Base-by-base conservation (phyloP, 2,113 vertebrate species). In the Astatotilapia flaviijosephi region DNA sequence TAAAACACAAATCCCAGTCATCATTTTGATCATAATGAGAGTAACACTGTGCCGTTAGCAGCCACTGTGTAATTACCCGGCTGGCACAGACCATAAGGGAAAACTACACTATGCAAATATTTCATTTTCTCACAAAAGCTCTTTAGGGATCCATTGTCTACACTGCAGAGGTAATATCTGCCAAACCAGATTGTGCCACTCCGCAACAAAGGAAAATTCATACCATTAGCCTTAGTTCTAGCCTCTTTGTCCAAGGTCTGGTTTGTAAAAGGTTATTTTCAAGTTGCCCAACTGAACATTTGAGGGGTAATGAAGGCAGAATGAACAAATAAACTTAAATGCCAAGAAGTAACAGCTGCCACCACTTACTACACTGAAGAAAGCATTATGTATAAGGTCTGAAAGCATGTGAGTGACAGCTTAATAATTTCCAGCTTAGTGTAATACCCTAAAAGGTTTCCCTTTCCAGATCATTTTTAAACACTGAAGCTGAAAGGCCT, bases 401-500 rank as follows among this genome's bases (percentile, higher is more conserved):
- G 89, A 83, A 88, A 85, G 84, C 8, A 80, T 53, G 54, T 88
- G 91, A 94, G 87, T 88, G 90, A 93, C 93, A 91, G 89, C 75
- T 91, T 91, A 75, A 91, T 91, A 17, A 90, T 91, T 90, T 85
- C 70, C 82, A 89, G 90, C 83, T 91, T 56, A 86, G 86, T 70
- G 80, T 88, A 86, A 93, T 80, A 73, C 31, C 82, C 86, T 88
- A 56, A 93, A 93, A 92, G 87, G 79, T 86, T 91, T 86, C 40
- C 75, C 85, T 87, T 86, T 80, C 17, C 77, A 87, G 73, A 93
- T 80, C 3, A 81, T 75, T 84, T 83, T 80, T 79, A 83, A 92
- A 92, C 86, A 82, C 26, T 15, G 83, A 88, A 62, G 84, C 87
- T 33, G 55, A 90, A 81, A 86, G 65, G 53, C 73, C 89, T 91